These are phyloP conservation scores for Adela reaumurella DNA, from an alignment of 2,888 invertebrate genomes.

Conservation along the genomic window DNA sequence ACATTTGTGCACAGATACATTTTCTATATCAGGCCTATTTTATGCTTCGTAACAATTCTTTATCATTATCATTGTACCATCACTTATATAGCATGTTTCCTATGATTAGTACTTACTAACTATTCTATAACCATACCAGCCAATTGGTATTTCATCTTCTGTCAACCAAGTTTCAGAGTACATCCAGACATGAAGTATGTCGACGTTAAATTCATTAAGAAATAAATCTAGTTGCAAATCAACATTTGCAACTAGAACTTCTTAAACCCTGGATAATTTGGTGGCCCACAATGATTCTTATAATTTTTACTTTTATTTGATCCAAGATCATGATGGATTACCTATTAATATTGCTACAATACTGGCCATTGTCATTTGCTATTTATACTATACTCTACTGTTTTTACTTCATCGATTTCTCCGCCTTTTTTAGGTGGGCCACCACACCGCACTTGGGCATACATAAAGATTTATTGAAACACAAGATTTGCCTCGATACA, in stretches of 20 bases:
- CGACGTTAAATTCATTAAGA: not conserved
- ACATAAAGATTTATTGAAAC: too few species aligned
- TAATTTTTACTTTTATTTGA: too few species aligned
- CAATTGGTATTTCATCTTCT: not conserved
- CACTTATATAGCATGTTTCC: constrained; percentile 1
- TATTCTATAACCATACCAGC: constrained; percentile 2
- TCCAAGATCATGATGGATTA: too few species aligned
- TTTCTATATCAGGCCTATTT: constrained; percentile 1
- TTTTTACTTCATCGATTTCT: too few species aligned
- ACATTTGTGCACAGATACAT: not conserved
- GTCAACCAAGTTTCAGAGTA: constrained; percentile 3
- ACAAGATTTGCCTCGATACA: too few species aligned
- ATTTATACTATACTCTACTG: too few species aligned
- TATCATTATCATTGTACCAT: constrained; percentile 1
- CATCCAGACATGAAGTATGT: constrained; percentile 3
- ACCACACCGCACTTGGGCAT: too few species aligned
- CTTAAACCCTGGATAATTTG: constrained; percentile 3
- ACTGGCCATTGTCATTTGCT: too few species aligned
- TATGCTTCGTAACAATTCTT: not conserved
- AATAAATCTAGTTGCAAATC: not conserved
- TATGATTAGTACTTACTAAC: constrained; percentile 2
- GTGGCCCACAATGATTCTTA: too few species aligned
- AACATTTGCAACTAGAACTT: too few species aligned
- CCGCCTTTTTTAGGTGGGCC: too few species aligned
- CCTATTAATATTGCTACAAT: too few species aligned